Percentiles rank a stretch among this genome's conserved stretches.
Conservation (phyloP, 2,797 vertebrate species). For the Adelosebastes latens region DNA sequence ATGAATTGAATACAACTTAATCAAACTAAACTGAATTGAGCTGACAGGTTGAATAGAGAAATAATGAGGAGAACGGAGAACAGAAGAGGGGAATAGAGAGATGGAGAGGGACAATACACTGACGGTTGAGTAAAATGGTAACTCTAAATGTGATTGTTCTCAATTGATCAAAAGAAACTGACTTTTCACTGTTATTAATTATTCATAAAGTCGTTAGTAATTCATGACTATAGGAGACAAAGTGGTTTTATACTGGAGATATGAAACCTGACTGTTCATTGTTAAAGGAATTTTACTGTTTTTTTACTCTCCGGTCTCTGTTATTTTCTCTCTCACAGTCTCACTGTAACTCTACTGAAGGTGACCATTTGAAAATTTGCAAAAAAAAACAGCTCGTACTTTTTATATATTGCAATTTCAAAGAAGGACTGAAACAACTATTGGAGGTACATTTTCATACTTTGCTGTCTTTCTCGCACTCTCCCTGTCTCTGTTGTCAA, state of each 20-base stretch:
- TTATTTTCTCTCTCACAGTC: neutral
- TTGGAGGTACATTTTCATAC: neutral
- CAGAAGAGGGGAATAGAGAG: neutral
- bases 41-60: neutral
- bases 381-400: neutral
- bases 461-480: neutral
- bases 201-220: conserved; percentile 41
- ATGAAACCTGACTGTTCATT: conserved; percentile 30
- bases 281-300: neutral
- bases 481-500: rapidly evolving
- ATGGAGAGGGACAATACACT: neutral
- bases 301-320: neutral
- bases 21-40: conserved; percentile 3
- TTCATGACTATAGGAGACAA: conserved; percentile 47
- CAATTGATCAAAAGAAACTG: conserved; percentile 46
- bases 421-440: neutral
- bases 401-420: neutral
- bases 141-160: conserved; percentile 35
- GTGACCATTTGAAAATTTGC: neutral
- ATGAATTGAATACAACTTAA: neutral
- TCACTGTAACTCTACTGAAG: neutral
- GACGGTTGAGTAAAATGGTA: conserved; percentile 3
- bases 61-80: neutral
- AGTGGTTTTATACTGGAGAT: conserved; percentile 43
- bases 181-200: conserved; percentile 40